Base-by-base conservation (phyloP, 2,888 invertebrate species). In the Polia nebulosa region DNA sequence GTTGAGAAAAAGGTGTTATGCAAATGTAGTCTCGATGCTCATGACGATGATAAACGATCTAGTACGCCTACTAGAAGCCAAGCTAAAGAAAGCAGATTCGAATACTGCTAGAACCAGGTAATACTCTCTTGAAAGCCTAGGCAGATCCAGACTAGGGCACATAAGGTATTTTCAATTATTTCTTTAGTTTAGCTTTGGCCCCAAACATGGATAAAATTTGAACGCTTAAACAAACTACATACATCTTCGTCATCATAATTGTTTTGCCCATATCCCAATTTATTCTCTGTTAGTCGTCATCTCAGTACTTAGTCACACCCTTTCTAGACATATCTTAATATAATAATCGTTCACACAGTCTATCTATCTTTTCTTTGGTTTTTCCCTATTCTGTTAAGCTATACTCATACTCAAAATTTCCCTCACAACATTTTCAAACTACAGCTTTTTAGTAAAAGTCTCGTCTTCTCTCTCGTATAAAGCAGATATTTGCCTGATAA, bases 1-100 rank as follows among this genome's bases (percentile, higher is more conserved):
- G 45, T n/a, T 53, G 9, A 49, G 55, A 61, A 68, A 74, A 68
- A 52, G 22, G 32, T 58, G 0, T 45, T 56, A 60, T 68, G 75
- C 34, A 45, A 55, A 75, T 58, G n/a, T 45, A 22, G 5, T 39
- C 20, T 55, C 22, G 15, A 20, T 41, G 25, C 25, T 67, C 20
- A 15, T 39, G n/a, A 45, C 11, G n/a, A n/a, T 29, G n/a, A 32
- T 65, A 20, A n/a, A 27, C 57, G 39, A 70, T 49, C 8, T 45
- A 53, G 25, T n/a, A 39, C 39, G 17, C 39, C 39, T n/a, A 41
- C 39, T 41, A 41, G 39, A 41, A n/a, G 39, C 8, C 39, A n/a
- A 17, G 39, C n/a, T 41, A n/a, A 41, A 41, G 39, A n/a, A 41
- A n/a, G 11, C 15, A 36, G 36, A 15, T 36, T 36, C 36, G 17